Base-by-base conservation (phyloP, 2,888 invertebrate species). In the Nebria salina region DNA sequence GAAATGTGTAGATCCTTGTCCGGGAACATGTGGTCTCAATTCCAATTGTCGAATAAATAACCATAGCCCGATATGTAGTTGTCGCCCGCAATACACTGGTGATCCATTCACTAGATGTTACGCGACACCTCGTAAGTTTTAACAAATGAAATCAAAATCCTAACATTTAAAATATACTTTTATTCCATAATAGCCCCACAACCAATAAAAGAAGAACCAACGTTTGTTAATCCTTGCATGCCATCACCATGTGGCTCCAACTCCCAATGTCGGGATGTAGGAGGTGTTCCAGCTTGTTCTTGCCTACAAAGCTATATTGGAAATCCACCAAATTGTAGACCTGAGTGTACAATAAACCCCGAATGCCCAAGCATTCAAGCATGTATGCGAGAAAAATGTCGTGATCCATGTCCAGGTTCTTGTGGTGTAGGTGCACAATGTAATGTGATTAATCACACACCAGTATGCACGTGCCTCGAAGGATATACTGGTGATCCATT, bases 401-500 rank as follows among this genome's bases (percentile, higher is more conserved):
- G 91, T 74, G 94, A 96, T 86, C 96, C 96, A 75, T 96, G 96
- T 86, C 91, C 92, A 76, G 95, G 94, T 65, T 92, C 94, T 72
- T 95, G 95, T 87, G 95, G 95, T 74, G 87, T 92, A 78, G 91
- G 93, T 86, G 93, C 96, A 20, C 89, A 92, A 83, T 97, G 96
- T 87, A 92, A 91, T 84, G 94, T 94, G 66, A 91, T 93, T 83
- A 94, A 94, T 86, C 96, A 96, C 87, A 92, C 93, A 84, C 95
- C 96, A 78, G 90, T 93, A 83, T 96, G 96, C 86, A 92, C 92
- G 84, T 96, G 95, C 87, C 91, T 90, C 84, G 91, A 92, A 86
- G 94, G 94, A 83, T 95, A 93, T 85, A 94, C 93, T 82, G 95
- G 95, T 78, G 93, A 95, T 90, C 94, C 95, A 77, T 94, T 95